Conservation (phyloP, 2,888 invertebrate genomes). For the Micoletzkya japonica region DNA sequence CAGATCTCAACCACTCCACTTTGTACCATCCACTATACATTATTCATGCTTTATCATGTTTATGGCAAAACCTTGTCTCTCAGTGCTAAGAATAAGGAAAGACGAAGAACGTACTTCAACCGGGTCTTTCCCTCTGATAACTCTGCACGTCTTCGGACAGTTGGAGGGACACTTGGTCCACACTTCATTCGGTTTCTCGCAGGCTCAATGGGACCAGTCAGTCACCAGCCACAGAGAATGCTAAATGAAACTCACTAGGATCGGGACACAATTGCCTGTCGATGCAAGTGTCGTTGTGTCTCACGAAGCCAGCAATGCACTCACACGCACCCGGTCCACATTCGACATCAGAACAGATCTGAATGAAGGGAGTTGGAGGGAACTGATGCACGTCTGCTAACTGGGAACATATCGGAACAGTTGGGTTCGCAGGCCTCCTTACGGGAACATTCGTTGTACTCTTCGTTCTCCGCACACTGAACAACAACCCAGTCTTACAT, state of each 20-base stretch:
- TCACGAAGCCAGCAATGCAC: constrained; percentile 4
- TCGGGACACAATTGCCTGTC: neutral
- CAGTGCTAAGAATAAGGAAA: too few species aligned
- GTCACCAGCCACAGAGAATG: too few species aligned
- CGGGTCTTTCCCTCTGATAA: constrained; percentile 12
- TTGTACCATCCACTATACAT: neutral
- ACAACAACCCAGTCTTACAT: too few species aligned
- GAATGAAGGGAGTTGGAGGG: neutral
- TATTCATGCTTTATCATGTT: neutral
- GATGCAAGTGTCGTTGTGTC: constrained; percentile 20
- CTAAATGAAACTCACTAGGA: neutral
- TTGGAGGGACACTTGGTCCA: constrained; percentile 14
- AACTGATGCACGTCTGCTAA: neutral
- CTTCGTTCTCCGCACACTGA: constrained; percentile 18
- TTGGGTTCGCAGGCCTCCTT: constrained; percentile 11
- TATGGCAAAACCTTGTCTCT: neutral
- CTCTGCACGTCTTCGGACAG: constrained; percentile 12
- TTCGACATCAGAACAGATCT: neutral
- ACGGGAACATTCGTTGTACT: constrained; percentile 22
- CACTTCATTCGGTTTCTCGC: constrained; percentile 15
- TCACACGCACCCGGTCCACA: constrained; percentile 17
- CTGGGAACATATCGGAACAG: constrained; percentile 7
- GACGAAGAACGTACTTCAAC: constrained; percentile 2
- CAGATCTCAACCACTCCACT: neutral
- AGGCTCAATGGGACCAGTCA: constrained; percentile 3